phyloP scores from a whole-genome alignment of 2,113 vertebrate genomes.

The Myrmecophaga tridactyla region DNA sequence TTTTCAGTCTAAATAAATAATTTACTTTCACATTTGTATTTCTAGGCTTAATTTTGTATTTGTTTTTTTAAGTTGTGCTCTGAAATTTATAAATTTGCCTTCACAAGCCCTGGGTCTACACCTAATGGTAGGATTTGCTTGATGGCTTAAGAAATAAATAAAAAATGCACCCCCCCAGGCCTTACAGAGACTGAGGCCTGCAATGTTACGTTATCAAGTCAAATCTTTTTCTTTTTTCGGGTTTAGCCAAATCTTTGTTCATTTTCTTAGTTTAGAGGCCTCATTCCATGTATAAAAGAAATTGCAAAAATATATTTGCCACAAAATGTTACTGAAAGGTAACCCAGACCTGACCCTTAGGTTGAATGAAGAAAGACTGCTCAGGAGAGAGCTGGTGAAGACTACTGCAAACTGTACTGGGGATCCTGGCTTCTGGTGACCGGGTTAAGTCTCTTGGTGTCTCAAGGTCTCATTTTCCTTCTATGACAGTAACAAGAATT shows the following conservation, averaged over 20 bases:
- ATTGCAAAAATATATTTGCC: constrained; percentile 46
- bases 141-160: constrained; percentile 1
- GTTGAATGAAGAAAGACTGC: not conserved
- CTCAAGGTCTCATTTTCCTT: not conserved
- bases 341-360: not conserved
- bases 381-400: not conserved
- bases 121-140: not conserved
- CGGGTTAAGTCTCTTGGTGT: not conserved
- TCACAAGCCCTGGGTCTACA: not conserved
- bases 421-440: too few relatives aligned
- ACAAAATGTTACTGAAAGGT: constrained; percentile 38
- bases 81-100: not conserved
- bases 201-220: not conserved
- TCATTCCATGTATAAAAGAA: not conserved
- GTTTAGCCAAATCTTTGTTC: constrained; percentile 22
- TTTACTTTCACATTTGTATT: not conserved
- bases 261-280: constrained; percentile 3
- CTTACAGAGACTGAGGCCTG: not conserved
- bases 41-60: not conserved
- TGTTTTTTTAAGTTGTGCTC: not conserved
- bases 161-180: not conserved
- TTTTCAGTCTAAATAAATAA: not conserved
- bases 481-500: not conserved
- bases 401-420: not conserved
- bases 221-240: not conserved